Percentiles rank a stretch among this genome's conserved stretches.
Evolutionary conservation across 2,888 invertebrate genomes (phyloP).

Genomic region (Drosophila flavopinicola): DNA sequence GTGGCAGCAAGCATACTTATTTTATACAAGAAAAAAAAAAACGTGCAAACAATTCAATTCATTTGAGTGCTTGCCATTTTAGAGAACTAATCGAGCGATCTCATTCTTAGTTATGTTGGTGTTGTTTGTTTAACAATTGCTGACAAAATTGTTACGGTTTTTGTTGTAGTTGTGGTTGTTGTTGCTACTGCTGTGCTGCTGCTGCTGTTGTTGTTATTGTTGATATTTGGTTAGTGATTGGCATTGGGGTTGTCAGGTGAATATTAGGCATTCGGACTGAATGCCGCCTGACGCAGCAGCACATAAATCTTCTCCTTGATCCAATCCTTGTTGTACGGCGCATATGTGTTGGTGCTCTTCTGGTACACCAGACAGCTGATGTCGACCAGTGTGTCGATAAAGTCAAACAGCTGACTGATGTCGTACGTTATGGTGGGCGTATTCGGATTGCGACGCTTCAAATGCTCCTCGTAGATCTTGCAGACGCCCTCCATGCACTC

Average conservation of each 20-base stretch:
- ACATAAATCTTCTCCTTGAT: slow-evolving; percentile 99
- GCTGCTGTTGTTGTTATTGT: slow-evolving; percentile 6
- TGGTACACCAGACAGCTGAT: slow-evolving; percentile 98
- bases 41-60: neutral
- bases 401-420: slow-evolving; percentile 98
- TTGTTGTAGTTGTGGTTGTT: neutral
- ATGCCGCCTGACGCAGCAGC: slow-evolving; percentile 95
- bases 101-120: neutral
- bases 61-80: neutral
- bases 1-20: neutral
- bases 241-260: neutral
- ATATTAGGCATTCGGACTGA: slow-evolving; percentile 81
- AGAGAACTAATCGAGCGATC: too few species aligned
- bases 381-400: slow-evolving; percentile 97
- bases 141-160: neutral
- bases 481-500: slow-evolving; percentile 99
- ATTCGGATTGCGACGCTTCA: slow-evolving; percentile 97
- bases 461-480: slow-evolving; percentile 99
- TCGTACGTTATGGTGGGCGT: slow-evolving; percentile 99
- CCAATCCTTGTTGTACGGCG: slow-evolving; percentile 99
- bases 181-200: slow-evolving; percentile 4
- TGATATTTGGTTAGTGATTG: slow-evolving; percentile 8
- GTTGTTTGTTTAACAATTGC: neutral
- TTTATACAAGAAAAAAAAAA: neutral
- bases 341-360: slow-evolving; percentile 97